phyloP scores from a whole-genome alignment of 2,113 vertebrate species.

The Podarcis cretensis region DNA sequence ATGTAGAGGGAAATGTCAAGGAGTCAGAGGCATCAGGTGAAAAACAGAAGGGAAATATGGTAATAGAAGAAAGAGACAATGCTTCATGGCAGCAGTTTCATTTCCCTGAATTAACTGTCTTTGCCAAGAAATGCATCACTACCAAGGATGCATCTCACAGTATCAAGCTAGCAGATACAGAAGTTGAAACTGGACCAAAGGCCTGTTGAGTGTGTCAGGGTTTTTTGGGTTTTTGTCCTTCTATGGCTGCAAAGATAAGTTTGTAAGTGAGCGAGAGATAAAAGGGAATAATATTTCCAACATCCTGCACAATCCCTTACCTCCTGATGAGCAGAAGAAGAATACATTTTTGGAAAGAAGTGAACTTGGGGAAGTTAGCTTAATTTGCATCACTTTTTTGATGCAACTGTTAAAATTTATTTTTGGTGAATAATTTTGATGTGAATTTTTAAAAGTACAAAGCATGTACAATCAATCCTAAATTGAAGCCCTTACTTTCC shows the following conservation, averaged over 20 bases:
- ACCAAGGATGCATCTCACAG: not conserved
- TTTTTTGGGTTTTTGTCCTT: not conserved
- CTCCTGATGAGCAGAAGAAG: not conserved
- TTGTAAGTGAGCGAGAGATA: not conserved
- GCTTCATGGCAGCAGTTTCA: not conserved
- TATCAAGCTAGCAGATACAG: not conserved
- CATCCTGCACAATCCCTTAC: not conserved
- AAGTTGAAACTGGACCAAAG: no score
- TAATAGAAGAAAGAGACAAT: not conserved
- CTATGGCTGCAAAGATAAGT: not conserved
- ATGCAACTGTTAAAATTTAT: not conserved
- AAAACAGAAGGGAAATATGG: not conserved
- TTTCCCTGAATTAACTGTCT: not conserved
- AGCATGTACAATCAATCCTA: not conserved
- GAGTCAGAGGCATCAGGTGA: not conserved
- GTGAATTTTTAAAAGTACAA: not conserved
- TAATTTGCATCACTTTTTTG: not conserved
- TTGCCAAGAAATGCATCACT: not conserved
- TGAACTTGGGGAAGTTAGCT: not conserved
- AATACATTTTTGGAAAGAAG: not conserved
- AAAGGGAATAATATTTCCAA: not conserved
- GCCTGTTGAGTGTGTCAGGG: not conserved
- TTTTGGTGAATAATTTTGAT: not conserved
- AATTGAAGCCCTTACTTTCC: not conserved
- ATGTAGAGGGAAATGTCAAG: not conserved